These are phyloP conservation scores for Pygoscelis adeliae DNA, from an alignment of 2,113 vertebrate species.

Conservation along the genomic window DNA sequence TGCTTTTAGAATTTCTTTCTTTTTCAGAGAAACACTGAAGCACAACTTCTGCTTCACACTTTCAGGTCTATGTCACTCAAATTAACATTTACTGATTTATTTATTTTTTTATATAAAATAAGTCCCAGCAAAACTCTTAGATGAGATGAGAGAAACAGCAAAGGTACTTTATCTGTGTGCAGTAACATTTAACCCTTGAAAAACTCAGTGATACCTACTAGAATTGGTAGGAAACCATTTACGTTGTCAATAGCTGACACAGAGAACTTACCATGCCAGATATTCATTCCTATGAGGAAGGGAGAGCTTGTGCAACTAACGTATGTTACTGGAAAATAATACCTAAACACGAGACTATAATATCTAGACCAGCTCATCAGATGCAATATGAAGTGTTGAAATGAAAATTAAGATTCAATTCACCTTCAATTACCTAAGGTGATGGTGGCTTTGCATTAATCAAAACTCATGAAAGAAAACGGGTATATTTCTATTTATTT, in stretches of 20 bases:
- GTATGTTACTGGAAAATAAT: neutral
- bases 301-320: neutral
- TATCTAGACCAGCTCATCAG: neutral
- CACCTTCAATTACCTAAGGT: neutral
- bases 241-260: rapidly evolving
- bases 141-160: neutral
- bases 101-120: neutral
- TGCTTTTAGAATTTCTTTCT: neutral
- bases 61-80: neutral
- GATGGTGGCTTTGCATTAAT: neutral
- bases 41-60: neutral
- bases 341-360: neutral
- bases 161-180: neutral
- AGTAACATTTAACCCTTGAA: neutral
- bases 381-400: neutral
- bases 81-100: neutral
- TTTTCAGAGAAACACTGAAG: neutral
- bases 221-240: neutral
- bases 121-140: neutral
- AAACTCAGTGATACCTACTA: neutral
- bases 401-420: neutral
- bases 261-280: neutral
- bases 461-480: neutral
- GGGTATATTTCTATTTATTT: neutral
- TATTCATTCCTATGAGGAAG: neutral